Conservation (phyloP, 2,797 vertebrate species). For the Pangasius krempfi region DNA sequence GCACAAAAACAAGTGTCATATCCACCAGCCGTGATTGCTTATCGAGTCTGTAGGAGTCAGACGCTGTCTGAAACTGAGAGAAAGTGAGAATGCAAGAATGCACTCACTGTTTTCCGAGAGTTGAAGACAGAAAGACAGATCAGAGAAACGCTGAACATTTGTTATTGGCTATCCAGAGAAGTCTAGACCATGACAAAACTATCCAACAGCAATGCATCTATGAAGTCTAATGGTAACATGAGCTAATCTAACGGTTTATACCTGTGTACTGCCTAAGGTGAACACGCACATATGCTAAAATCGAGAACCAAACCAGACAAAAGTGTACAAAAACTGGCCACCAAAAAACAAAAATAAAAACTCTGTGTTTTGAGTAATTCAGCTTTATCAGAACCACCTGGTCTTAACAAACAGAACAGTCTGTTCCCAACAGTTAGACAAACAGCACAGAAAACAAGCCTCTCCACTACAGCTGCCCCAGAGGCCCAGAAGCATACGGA, state of each 20-base stretch:
- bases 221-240: not conserved
- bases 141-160: not conserved
- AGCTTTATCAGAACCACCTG: slow-evolving; percentile 55
- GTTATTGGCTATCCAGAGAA: not conserved
- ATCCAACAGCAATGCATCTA: not conserved
- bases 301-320: not conserved
- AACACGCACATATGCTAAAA: not conserved
- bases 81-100: not conserved
- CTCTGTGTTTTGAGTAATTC: slow-evolving; percentile 28
- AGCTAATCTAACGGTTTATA: not conserved
- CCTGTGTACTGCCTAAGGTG: not conserved
- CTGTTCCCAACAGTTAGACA: slow-evolving; percentile 41
- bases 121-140: slow-evolving; percentile 11
- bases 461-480: slow-evolving; percentile 8
- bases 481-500: slow-evolving; percentile 15
- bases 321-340: slow-evolving; percentile 10
- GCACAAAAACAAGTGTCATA: slow-evolving; percentile 42
- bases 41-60: slow-evolving; percentile 50
- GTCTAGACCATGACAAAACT: not conserved
- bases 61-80: slow-evolving; percentile 36
- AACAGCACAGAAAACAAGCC: slow-evolving; percentile 22
- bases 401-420: slow-evolving; percentile 47
- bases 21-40: slow-evolving; percentile 28
- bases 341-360: not conserved
- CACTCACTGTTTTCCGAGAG: slow-evolving; percentile 21